Evolutionary conservation across 1,140 invertebrate species (phyloP).

Genomic region (Listronotus bonariensis): DNA sequence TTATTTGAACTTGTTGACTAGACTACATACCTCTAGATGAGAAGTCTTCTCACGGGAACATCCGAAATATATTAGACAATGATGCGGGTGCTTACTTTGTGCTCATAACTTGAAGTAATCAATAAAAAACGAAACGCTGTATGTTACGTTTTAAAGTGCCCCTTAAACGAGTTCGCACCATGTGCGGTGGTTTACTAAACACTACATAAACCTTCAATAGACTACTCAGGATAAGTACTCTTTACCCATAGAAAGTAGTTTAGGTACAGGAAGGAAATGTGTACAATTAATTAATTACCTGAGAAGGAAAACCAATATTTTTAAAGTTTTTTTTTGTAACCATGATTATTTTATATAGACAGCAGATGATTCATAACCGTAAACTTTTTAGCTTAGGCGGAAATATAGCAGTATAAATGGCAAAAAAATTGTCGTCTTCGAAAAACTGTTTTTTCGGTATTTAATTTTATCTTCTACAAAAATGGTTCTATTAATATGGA

Average conservation of each 20-base stretch:
- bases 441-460: no score
- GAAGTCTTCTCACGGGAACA: constrained; percentile 30
- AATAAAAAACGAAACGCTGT: constrained; percentile 20
- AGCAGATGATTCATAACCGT: no score
- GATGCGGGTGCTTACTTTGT: constrained; percentile 32
- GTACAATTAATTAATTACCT: neutral
- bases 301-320: no score
- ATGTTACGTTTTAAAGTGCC: constrained; percentile 29
- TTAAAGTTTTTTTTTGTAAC: no score
- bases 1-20: no score
- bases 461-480: no score
- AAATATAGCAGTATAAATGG: no score
- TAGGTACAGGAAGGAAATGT: constrained; percentile 7
- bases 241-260: constrained; percentile 6
- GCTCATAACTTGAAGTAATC: constrained; percentile 21
- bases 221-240: constrained; percentile 4
- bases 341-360: no score
- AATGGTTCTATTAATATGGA: no score
- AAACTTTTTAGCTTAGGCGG: no score
- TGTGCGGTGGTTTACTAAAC: constrained; percentile 33
- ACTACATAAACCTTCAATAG: constrained; percentile 13
- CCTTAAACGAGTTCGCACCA: constrained; percentile 29
- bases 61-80: constrained; percentile 16
- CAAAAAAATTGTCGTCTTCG: no score
- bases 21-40: neutral